phyloP scores from a whole-genome alignment of 2,113 vertebrate species.

The Castor canadensis region DNA sequence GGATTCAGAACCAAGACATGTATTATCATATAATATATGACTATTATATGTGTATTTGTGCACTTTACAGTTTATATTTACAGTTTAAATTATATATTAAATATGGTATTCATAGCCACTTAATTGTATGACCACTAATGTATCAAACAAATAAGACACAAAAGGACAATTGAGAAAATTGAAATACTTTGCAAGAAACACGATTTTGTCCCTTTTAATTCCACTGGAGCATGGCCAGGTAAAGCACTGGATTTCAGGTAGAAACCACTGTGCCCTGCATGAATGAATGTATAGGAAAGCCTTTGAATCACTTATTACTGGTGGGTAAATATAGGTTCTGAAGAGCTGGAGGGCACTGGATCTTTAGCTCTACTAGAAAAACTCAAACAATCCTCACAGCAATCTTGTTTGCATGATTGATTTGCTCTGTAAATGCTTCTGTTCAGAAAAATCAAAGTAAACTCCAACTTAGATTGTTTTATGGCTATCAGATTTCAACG shows the following conservation, averaged over 20 bases:
- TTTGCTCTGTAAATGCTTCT: neutral
- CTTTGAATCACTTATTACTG: neutral
- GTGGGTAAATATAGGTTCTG: neutral
- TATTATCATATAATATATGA: neutral
- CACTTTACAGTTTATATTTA: neutral
- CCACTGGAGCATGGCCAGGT: neutral
- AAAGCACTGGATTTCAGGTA: neutral
- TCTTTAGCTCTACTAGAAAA: neutral
- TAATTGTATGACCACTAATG: neutral
- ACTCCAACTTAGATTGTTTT: neutral
- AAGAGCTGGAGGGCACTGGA: too few relatives aligned
- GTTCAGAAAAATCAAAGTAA: neutral
- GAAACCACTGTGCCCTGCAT: rapidly evolving
- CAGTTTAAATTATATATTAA: neutral
- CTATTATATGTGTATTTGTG: neutral
- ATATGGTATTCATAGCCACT: neutral
- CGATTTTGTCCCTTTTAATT: neutral
- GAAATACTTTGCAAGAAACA: neutral
- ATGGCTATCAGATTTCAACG: neutral
- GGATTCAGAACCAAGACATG: neutral
- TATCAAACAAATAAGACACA: neutral
- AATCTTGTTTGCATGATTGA: neutral
- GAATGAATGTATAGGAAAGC: too few relatives aligned
- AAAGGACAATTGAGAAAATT: neutral
- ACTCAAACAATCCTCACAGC: neutral